Conservation (phyloP, 92 coral and sea anemone genomes). For the Scolanthus callimorphus region DNA sequence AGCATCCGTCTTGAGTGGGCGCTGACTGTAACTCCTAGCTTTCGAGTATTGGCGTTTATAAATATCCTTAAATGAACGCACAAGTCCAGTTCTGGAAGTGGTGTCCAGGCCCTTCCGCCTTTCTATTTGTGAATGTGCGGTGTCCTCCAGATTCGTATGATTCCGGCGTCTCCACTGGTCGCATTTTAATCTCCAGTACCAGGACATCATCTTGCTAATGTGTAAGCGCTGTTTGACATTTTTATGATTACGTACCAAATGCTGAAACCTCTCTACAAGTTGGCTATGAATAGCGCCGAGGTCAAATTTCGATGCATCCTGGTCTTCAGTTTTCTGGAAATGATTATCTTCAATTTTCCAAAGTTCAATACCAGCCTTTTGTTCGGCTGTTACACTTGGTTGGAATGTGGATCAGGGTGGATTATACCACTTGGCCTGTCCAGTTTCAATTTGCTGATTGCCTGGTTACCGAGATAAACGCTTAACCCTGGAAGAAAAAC, state of each 20-base stretch:
- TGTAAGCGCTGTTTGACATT: slow-evolving; percentile 68
- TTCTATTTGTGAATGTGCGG: too few species aligned
- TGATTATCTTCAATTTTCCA: slow-evolving; percentile 48
- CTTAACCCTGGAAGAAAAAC: slow-evolving; percentile 37
- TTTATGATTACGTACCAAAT: slow-evolving; percentile 54
- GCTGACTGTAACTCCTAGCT: not conserved
- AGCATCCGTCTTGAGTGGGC: not conserved
- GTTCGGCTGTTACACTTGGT: slow-evolving; percentile 28
- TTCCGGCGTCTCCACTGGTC: slow-evolving; percentile 52
- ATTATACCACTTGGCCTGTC: slow-evolving; percentile 12
- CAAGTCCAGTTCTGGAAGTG: not conserved
- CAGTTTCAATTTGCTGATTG: slow-evolving; percentile 37
- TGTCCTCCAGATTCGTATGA: too few species aligned
- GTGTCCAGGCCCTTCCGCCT: not conserved
- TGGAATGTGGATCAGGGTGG: slow-evolving; percentile 21
- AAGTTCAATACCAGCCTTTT: slow-evolving; percentile 22
- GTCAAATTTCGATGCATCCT: slow-evolving; percentile 25
- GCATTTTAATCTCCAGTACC: slow-evolving; percentile 76
- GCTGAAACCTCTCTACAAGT: slow-evolving; percentile 66
- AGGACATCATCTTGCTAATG: slow-evolving; percentile 82
- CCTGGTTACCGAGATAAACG: slow-evolving; percentile 35
- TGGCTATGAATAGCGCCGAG: slow-evolving; percentile 52
- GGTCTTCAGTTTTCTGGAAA: slow-evolving; percentile 26
- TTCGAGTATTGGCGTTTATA: not conserved
- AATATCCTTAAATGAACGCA: not conserved